Percentiles rank a stretch among this genome's conserved stretches.
Evolutionary conservation across 2,113 vertebrate genomes (phyloP).

Genomic region (Larimichthys polyactis): DNA sequence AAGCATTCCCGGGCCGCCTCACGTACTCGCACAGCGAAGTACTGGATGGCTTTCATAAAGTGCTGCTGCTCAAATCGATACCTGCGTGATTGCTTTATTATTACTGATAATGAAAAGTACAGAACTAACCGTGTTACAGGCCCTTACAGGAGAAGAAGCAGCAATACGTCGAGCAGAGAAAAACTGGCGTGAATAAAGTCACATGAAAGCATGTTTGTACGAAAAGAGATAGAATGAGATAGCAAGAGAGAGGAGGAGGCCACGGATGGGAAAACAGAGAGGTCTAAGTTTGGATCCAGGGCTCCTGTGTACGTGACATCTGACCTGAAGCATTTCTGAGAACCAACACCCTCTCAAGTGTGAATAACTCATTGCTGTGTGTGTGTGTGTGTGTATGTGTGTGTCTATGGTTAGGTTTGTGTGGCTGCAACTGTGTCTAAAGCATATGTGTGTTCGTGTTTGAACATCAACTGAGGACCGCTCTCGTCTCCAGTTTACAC

Average conservation of each 20-base stretch:
- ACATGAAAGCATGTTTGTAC: slow-evolving; percentile 55
- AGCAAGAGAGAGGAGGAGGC: neutral
- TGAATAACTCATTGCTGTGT: slow-evolving; percentile 67
- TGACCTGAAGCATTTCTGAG: slow-evolving; percentile 78
- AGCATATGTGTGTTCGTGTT: slow-evolving; percentile 13
- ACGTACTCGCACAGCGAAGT: slow-evolving; percentile 20
- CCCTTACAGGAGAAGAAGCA: slow-evolving; percentile 22
- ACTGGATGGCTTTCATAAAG: slow-evolving; percentile 67
- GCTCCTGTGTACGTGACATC: slow-evolving; percentile 76
- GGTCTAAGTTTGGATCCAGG: slow-evolving; percentile 74
- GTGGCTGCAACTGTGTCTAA: slow-evolving; percentile 6
- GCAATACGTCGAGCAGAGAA: neutral
- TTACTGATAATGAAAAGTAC: slow-evolving; percentile 65
- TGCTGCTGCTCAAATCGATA: slow-evolving; percentile 64
- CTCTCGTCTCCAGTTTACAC: neutral
- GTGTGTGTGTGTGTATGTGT: slow-evolving; percentile 31
- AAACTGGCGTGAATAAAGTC: slow-evolving; percentile 49
- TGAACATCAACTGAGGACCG: neutral
- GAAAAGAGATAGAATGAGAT: slow-evolving; percentile 31
- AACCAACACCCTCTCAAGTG: slow-evolving; percentile 75
- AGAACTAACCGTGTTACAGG: slow-evolving; percentile 53
- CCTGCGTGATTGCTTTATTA: slow-evolving; percentile 53
- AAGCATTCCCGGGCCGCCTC: slow-evolving; percentile 34
- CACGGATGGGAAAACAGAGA: slow-evolving; percentile 36
- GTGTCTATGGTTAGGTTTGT: slow-evolving; percentile 8